Conservation (phyloP, 1,140 invertebrate species). For the Solen grandis region DNA sequence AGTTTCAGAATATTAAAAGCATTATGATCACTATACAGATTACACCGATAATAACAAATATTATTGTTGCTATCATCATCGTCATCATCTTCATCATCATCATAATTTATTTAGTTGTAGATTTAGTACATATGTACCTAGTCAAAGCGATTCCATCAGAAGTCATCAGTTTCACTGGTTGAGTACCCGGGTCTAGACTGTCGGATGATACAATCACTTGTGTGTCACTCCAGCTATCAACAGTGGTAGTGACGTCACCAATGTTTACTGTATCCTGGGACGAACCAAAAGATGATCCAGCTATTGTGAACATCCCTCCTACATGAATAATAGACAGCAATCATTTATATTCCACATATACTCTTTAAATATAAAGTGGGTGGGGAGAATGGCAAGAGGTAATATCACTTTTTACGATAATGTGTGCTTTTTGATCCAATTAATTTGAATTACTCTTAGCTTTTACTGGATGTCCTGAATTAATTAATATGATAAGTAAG, state of each 20-base stretch:
- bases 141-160: not conserved
- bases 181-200: slow-evolving; percentile 54
- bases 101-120: no score
- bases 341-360: no score
- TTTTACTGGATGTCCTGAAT: no score
- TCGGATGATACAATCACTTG: slow-evolving; percentile 53
- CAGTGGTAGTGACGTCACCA: slow-evolving; percentile 44
- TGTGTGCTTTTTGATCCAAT: no score
- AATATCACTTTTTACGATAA: no score
- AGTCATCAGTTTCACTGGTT: slow-evolving; percentile 6
- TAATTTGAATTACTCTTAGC: no score
- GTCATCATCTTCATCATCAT: no score
- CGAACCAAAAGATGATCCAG: slow-evolving; percentile 58
- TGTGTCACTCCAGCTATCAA: slow-evolving; percentile 44
- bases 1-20: not conserved
- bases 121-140: not conserved
- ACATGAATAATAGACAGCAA: no score
- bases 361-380: no score
- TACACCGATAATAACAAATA: not conserved
- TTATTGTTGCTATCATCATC: no score
- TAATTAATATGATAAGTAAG: no score
- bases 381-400: no score
- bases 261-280: slow-evolving; percentile 27
- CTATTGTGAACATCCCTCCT: slow-evolving; percentile 58
- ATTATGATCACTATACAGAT: not conserved